These are phyloP conservation scores for Pseudomyrmex dendroicus DNA, from an alignment of 1,140 invertebrate species.

Conservation along the genomic window DNA sequence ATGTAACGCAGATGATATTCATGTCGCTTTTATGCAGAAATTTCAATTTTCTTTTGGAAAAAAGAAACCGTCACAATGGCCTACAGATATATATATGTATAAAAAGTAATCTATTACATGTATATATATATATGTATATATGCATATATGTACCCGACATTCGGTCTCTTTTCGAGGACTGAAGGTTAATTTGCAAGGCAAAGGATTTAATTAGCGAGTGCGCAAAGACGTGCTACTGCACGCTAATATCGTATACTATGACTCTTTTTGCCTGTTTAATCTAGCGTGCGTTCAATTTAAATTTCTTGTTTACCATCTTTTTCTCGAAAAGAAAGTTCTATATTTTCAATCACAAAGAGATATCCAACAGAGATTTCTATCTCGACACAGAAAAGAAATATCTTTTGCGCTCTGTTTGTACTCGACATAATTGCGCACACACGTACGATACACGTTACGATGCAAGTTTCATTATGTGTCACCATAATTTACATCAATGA, in stretches of 20 bases:
- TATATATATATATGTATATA: not conserved
- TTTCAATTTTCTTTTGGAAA: constrained; percentile 49
- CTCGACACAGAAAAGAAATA: not conserved
- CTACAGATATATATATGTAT: constrained; percentile 26
- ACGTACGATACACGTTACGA: not conserved
- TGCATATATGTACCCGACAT: constrained; percentile 51
- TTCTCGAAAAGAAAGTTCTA: not conserved
- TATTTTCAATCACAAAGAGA: not conserved
- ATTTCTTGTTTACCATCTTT: not conserved
- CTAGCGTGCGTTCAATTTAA: not conserved
- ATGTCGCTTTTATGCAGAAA: constrained; percentile 15
- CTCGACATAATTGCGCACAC: no score
- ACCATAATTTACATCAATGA: constrained; percentile 10
- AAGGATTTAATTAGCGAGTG: constrained; percentile 65
- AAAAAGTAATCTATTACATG: constrained; percentile 35
- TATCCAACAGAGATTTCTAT: not conserved
- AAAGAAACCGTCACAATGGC: constrained; percentile 23
- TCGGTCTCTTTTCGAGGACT: constrained; percentile 33
- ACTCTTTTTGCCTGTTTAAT: constrained; percentile 43
- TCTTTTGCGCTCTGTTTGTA: no score
- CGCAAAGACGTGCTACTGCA: constrained; percentile 16
- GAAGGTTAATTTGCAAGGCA: constrained; percentile 60
- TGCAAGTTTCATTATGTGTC: not conserved
- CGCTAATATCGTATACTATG: constrained; percentile 19
- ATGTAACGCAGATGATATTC: not conserved